Conservation (phyloP, 2,888 invertebrate genomes). For the Drosophila robusta region DNA sequence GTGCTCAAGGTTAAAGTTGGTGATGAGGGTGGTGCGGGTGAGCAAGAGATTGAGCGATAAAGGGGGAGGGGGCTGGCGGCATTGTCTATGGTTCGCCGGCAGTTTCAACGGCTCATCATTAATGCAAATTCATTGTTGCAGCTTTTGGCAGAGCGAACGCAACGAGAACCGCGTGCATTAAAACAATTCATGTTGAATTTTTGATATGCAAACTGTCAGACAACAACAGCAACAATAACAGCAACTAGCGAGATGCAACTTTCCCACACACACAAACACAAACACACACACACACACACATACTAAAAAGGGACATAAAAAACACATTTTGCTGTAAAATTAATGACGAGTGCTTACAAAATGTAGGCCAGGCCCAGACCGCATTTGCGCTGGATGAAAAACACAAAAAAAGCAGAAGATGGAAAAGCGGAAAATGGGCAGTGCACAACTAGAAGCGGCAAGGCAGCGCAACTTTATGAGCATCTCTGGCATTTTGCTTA, state of each 20-base stretch:
- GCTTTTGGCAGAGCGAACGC: slow-evolving; percentile 33
- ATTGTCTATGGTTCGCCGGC: slow-evolving; percentile 24
- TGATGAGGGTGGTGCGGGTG: neutral
- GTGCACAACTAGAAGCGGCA: slow-evolving; percentile 22
- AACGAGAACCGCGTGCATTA: slow-evolving; percentile 52
- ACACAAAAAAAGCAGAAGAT: slow-evolving; percentile 6
- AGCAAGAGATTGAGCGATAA: too few species aligned
- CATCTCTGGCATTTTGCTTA: slow-evolving; percentile 74
- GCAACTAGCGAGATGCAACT: slow-evolving; percentile 36
- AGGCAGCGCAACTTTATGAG: slow-evolving; percentile 65
- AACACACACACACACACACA: slow-evolving; percentile 8
- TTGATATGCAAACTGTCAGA: slow-evolving; percentile 55
- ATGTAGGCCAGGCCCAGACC: slow-evolving; percentile 67
- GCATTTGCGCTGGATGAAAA: slow-evolving; percentile 38
- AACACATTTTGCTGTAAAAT: slow-evolving; percentile 62
- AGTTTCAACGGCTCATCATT: slow-evolving; percentile 67
- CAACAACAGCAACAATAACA: slow-evolving; percentile 23
- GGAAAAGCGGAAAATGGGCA: neutral
- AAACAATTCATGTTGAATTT: slow-evolving; percentile 72
- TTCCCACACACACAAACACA: slow-evolving; percentile 39
- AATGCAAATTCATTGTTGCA: slow-evolving; percentile 77
- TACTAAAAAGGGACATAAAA: slow-evolving; percentile 41
- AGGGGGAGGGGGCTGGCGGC: neutral
- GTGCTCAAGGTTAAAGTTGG: slow-evolving; percentile 53
- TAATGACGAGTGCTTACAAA: slow-evolving; percentile 67